A percentile compares a stretch with the other conserved stretches of the same genome.
These are phyloP conservation scores for Drosophila mayaguana DNA, from an alignment of 2,888 invertebrate genomes.

Conservation along the genomic window DNA sequence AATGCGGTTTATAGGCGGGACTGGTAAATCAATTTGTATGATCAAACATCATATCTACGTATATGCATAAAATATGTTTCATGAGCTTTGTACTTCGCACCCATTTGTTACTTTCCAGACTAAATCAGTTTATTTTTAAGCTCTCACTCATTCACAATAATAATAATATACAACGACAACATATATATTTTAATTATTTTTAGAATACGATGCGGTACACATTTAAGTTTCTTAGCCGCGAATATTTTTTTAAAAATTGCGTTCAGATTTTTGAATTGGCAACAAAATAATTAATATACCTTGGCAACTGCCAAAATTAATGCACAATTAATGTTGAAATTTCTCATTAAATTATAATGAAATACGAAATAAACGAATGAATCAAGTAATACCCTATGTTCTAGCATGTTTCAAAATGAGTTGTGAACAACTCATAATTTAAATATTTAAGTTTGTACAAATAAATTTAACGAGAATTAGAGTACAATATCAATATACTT, in stretches of 20 bases:
- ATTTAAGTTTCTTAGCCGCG: constrained; percentile 21
- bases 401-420: not conserved
- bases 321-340: not conserved
- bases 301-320: constrained; percentile 1
- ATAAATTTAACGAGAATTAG: no score
- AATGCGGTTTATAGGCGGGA: not conserved
- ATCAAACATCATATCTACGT: not conserved
- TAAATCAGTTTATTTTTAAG: constrained; percentile 19
- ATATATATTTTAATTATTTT: constrained; percentile 29
- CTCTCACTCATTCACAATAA: constrained; percentile 9
- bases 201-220: constrained; percentile 21
- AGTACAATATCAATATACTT: no score
- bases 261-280: constrained; percentile 16
- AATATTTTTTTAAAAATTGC: constrained; percentile 19
- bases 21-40: not conserved
- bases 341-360: not conserved
- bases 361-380: no score
- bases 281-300: constrained; percentile 9
- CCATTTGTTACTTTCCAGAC: constrained; percentile 1
- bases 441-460: not conserved
- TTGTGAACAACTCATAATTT: not conserved
- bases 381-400: not conserved
- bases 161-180: not conserved
- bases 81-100: constrained; percentile 41
- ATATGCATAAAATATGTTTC: not conserved